phyloP scores from a whole-genome alignment of 2,888 invertebrate species.

The Synergus gifuensis region DNA sequence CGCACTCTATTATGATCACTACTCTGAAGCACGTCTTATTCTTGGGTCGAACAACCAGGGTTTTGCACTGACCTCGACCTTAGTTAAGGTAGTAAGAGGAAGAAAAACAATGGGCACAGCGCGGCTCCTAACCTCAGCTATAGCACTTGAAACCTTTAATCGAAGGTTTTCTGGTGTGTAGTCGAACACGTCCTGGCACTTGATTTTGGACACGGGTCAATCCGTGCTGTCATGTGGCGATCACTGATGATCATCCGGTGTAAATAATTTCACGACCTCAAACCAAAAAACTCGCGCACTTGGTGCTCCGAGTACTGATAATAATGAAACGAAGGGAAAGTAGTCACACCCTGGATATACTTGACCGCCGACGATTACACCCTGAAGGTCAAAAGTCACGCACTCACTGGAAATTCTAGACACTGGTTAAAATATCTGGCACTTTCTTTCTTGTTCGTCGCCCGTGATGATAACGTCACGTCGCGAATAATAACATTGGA shows the following conservation, averaged over 20 bases:
- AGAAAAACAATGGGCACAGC: slow-evolving; percentile 16
- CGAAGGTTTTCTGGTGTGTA: slow-evolving; percentile 7
- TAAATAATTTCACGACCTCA: background rate
- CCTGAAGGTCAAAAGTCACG: slow-evolving; percentile 33
- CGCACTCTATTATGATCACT: slow-evolving; percentile 56
- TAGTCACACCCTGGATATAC: slow-evolving; percentile 18
- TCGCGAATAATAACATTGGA: background rate
- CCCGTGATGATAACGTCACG: background rate
- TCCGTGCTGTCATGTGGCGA: slow-evolving; percentile 5
- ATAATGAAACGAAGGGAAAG: background rate
- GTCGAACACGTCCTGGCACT: slow-evolving; percentile 37
- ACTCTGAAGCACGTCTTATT: slow-evolving; percentile 51
- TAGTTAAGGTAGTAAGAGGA: slow-evolving; percentile 27
- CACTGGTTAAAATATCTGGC: slow-evolving; percentile 24
- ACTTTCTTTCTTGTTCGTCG: slow-evolving; percentile 18
- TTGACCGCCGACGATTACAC: background rate
- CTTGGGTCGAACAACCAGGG: slow-evolving; percentile 14
- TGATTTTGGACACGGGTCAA: slow-evolving; percentile 20
- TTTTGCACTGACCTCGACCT: slow-evolving; percentile 38
- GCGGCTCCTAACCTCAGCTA: background rate
- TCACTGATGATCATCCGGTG: slow-evolving; percentile 3
- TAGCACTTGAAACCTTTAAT: slow-evolving; percentile 20
- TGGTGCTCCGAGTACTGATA: slow-evolving; percentile 15
- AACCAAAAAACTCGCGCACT: slow-evolving; percentile 6
- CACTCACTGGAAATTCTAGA: slow-evolving; percentile 35